phyloP scores from a whole-genome alignment of 2,888 invertebrate species.

The Germaria angustata region DNA sequence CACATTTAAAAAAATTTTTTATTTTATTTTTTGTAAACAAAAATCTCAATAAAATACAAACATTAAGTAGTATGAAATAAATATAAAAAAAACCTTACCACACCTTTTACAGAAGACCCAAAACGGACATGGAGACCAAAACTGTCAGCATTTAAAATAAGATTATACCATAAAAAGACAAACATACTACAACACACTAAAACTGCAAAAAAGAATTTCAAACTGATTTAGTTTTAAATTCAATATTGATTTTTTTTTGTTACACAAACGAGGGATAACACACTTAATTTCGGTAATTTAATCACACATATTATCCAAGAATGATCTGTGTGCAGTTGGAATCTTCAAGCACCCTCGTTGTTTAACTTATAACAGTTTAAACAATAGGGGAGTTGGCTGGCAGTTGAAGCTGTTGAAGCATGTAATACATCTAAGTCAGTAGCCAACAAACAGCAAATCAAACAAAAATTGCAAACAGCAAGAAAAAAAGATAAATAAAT shows the following conservation, averaged over 20 bases:
- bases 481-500: conserved; percentile 1
- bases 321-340: no score
- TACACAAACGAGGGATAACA: conserved; percentile 11
- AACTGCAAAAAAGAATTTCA: conserved; percentile 41
- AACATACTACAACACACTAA: conserved; percentile 60
- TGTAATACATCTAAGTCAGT: conserved; percentile 75
- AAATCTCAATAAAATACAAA: background rate
- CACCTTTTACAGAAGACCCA: conserved; percentile 66
- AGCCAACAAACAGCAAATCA: conserved; percentile 50
- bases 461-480: conserved; percentile 31
- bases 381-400: conserved; percentile 55
- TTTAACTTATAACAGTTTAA: background rate
- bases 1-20: background rate
- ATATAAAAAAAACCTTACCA: conserved; percentile 55
- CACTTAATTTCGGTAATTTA: background rate
- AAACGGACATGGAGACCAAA: conserved; percentile 65
- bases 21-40: background rate
- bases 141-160: conserved; percentile 76
- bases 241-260: conserved; percentile 31
- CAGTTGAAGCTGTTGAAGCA: conserved; percentile 66
- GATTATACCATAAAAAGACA: conserved; percentile 75
- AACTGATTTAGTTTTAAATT: conserved; percentile 68
- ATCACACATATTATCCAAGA: no score
- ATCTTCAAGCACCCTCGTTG: background rate
- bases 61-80: background rate